A percentile compares a stretch with the other conserved stretches of the same genome.
phyloP scores from a whole-genome alignment of 2,888 invertebrate species.

The Ommatoiulus sabulosus region DNA sequence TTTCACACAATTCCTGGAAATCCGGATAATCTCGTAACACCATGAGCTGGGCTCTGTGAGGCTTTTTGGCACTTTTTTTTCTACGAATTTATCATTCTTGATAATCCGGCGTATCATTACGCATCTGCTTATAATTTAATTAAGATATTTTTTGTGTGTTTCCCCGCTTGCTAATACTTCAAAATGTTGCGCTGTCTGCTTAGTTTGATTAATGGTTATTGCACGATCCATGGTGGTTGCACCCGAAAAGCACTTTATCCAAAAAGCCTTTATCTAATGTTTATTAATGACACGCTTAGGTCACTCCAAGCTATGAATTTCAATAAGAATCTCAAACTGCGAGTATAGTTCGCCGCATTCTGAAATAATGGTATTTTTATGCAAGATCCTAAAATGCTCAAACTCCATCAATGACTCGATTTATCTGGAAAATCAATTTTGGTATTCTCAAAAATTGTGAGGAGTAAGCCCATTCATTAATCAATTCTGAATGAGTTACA shows the following conservation, averaged over 20 bases:
- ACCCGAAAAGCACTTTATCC: conserved; percentile 10
- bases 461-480: not conserved
- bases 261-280: not conserved
- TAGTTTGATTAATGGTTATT: conserved; percentile 8
- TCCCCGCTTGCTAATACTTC: conserved; percentile 7
- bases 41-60: not conserved
- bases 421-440: conserved; percentile 19
- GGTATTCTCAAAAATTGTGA: not conserved
- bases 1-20: not conserved
- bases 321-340: not conserved
- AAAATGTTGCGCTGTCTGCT: not conserved
- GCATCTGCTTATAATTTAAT: conserved; percentile 42
- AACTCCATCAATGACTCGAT: not conserved
- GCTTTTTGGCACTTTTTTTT: not conserved
- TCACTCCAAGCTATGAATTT: conserved; percentile 3
- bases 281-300: not conserved
- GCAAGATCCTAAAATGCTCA: not conserved
- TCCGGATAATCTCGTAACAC: conserved; percentile 2
- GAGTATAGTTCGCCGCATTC: not conserved
- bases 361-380: not conserved
- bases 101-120: not conserved
- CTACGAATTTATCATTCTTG: not conserved
- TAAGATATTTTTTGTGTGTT: not conserved
- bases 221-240: not conserved
- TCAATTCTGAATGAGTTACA: not conserved